These are phyloP conservation scores for Melanaphis sacchari DNA, from an alignment of 1,140 invertebrate genomes.

Conservation along the genomic window DNA sequence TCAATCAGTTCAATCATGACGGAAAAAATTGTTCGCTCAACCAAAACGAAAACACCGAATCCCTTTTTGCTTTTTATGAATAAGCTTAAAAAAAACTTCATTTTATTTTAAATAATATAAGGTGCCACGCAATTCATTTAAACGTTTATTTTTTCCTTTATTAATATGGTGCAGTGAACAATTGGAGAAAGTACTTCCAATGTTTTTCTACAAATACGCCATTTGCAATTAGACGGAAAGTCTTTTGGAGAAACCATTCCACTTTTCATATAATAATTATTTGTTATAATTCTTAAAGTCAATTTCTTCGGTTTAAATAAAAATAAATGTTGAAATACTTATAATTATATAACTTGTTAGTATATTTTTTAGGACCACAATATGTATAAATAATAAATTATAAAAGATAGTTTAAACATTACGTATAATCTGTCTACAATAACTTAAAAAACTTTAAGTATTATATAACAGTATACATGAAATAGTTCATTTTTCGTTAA, in stretches of 20 bases:
- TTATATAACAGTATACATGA: background rate
- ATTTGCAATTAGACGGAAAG: slow-evolving; percentile 12
- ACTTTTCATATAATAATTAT: background rate
- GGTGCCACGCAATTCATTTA: slow-evolving; percentile 38
- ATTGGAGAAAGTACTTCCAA: slow-evolving; percentile 26
- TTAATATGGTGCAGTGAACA: slow-evolving; percentile 41
- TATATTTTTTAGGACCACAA: background rate
- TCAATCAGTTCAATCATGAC: slow-evolving; percentile 53
- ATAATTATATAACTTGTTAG: background rate
- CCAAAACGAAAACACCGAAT: slow-evolving; percentile 44
- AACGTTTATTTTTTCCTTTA: slow-evolving; percentile 39
- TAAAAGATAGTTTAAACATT: background rate
- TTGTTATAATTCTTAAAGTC: slow-evolving; percentile 24
- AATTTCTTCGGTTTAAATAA: background rate
- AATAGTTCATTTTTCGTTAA: background rate
- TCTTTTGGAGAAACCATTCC: background rate
- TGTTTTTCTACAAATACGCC: slow-evolving; percentile 18
- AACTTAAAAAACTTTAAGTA: background rate
- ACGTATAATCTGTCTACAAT: background rate
- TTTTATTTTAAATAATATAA: slow-evolving; percentile 52
- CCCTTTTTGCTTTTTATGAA: slow-evolving; percentile 51
- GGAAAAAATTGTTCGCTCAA: slow-evolving; percentile 38
- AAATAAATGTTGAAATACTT: background rate
- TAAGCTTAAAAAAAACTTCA: slow-evolving; percentile 43
- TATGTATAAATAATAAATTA: background rate